A percentile compares a stretch with the other conserved stretches of the same genome.
These are phyloP conservation scores for Laterallus jamaicensis DNA, from an alignment of 2,113 vertebrate species.

Conservation along the genomic window DNA sequence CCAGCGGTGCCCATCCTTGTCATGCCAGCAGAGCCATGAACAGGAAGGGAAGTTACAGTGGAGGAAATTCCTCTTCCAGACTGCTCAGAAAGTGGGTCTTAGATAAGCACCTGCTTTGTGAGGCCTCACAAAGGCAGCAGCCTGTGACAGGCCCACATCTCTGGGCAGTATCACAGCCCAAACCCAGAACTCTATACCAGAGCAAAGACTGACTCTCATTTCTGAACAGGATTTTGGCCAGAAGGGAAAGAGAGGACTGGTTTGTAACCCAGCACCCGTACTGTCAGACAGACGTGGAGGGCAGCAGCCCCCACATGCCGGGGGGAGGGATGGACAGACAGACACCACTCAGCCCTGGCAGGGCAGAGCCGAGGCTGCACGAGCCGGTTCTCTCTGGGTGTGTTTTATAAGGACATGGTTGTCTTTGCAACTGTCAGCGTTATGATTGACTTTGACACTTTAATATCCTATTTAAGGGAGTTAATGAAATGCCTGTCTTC, in stretches of 20 bases:
- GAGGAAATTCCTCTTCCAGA: background rate
- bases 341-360: background rate
- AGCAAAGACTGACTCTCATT: too few species aligned
- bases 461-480: background rate
- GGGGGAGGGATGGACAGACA: too few species aligned
- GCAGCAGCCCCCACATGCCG: too few species aligned
- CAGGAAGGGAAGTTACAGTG: accelerated
- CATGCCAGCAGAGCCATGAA: background rate
- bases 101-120: too few species aligned
- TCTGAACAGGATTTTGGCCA: background rate
- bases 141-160: background rate
- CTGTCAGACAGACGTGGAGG: too few species aligned
- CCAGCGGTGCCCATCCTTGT: background rate
- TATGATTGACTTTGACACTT: background rate
- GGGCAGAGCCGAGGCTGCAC: background rate
- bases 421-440: background rate
- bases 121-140: background rate
- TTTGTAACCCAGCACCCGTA: background rate
- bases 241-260: accelerated
- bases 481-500: background rate
- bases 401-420: background rate
- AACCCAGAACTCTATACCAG: background rate
- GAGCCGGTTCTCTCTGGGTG: too few species aligned
- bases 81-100: background rate
- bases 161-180: background rate